Evolutionary conservation across 2,797 vertebrate genomes (phyloP), one percentile per base, ranked within the genome.

Genomic region (Lepilemur ruficaudatus): DNA sequence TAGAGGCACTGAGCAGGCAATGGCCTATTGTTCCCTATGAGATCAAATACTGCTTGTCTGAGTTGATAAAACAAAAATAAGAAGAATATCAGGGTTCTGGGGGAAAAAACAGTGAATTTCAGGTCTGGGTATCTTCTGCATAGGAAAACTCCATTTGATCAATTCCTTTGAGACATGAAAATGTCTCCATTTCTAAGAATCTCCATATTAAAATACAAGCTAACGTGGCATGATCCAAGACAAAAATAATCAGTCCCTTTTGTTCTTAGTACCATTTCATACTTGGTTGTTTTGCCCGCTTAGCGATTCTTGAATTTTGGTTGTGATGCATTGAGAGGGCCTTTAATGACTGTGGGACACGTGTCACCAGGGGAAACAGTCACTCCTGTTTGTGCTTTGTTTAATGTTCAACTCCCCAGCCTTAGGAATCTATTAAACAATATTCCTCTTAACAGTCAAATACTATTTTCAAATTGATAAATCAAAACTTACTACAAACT

Each of bases 401-500:
- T 65, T 92, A 81, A 38, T 76, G 46, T 65, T 92, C 50, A 79
- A 75, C 82, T 55, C 59, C 50, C 38, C 25, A 55, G 41, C 32
- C 52, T 61, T 72, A 18, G 38, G n/a, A 82, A 95, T 79, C 59
- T 89, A 63, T 93, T 89, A 57, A 92, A 80, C 59, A 55, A 52
- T 28, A 91, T 95, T 91, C n/a, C 79, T 94, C 89, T 76, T 88
- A 63, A 95, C 32, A 76, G 90, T 93, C 90, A 84, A 94, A 92
- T 55, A 73, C 46, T 73, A 2, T 89, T 89, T 97, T 43, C 79
- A 84, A 96, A 92, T 10, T 73, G 72, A 84, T 95, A 88, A 75
- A 88, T 92, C 59, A 81, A 91, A 90, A 89, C 59, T 65, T 93
- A 93, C 63, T 96, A 94, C 95, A 98, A 93, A 81, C 52, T 61